Conservation (phyloP, 2,797 vertebrate species). For the Ispidina picta region DNA sequence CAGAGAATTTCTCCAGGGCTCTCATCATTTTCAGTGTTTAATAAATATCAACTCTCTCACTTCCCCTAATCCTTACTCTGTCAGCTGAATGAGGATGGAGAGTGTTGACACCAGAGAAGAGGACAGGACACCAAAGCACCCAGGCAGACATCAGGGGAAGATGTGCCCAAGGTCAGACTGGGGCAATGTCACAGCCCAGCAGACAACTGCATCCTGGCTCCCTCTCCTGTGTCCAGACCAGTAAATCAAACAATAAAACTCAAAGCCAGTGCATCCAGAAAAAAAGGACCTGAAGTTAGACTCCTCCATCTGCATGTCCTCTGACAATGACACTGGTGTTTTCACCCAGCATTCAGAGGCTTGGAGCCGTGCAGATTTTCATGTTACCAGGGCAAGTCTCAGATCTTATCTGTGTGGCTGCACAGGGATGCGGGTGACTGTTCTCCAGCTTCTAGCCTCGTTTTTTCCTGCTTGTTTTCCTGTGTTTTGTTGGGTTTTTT, state of each 20-base stretch:
- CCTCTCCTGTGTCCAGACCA: neutral
- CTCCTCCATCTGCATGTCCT: neutral
- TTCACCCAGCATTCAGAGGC: neutral
- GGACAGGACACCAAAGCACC: neutral
- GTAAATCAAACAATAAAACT: neutral
- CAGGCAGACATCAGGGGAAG: neutral
- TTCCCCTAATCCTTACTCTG: neutral
- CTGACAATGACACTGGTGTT: neutral
- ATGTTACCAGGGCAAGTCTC: neutral
- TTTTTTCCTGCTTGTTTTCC: neutral
- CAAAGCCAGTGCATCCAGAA: neutral
- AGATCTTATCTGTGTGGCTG: neutral
- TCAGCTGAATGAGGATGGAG: neutral
- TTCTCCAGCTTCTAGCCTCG: neutral
- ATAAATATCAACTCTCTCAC: neutral
- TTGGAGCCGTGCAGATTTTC: neutral
- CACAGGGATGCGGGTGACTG: neutral
- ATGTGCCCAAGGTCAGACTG: neutral
- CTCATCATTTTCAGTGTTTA: neutral
- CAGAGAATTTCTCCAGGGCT: neutral
- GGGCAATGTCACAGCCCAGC: neutral
- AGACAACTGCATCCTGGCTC: neutral
- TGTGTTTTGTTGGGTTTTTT: neutral
- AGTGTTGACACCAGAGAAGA: neutral
- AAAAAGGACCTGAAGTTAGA: neutral